Percentiles rank a stretch among this genome's conserved stretches.
Conservation (phyloP, 2,113 vertebrate genomes). For the Myotis yumanensis region DNA sequence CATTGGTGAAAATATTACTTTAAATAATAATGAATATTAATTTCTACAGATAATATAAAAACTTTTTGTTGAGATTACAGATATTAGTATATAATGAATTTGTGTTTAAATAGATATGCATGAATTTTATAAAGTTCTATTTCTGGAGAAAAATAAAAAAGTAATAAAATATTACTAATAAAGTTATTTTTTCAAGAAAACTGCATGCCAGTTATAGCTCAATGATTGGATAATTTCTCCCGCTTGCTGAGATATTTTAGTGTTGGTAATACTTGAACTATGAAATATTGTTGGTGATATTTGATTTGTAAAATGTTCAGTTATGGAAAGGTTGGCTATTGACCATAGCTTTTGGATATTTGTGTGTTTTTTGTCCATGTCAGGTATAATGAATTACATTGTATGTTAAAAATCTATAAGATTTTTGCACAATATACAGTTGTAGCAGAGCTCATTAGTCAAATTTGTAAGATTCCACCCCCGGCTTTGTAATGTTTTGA, state of each 20-base stretch:
- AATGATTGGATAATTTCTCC: neutral
- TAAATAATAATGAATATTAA: neutral
- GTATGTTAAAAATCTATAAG: neutral
- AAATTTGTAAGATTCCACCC: neutral
- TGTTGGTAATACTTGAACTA: neutral
- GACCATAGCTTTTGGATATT: neutral
- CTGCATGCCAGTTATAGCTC: neutral
- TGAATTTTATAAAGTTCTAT: neutral
- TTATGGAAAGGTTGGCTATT: neutral
- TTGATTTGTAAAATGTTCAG: neutral
- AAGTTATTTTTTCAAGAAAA: neutral
- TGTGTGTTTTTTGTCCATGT: neutral
- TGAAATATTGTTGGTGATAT: neutral
- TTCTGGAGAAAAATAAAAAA: neutral
- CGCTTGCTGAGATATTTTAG: neutral
- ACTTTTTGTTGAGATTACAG: neutral
- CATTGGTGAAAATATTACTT: neutral
- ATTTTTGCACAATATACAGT: neutral
- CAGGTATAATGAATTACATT: neutral
- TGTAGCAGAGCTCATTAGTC: neutral
- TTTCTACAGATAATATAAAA: neutral
- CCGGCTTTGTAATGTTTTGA: neutral
- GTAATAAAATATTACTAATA: neutral
- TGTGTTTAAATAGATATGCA: neutral
- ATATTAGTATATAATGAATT: constrained; percentile 15